phyloP scores from a whole-genome alignment of 2,113 vertebrate species.

The Oryzias javanicus region DNA sequence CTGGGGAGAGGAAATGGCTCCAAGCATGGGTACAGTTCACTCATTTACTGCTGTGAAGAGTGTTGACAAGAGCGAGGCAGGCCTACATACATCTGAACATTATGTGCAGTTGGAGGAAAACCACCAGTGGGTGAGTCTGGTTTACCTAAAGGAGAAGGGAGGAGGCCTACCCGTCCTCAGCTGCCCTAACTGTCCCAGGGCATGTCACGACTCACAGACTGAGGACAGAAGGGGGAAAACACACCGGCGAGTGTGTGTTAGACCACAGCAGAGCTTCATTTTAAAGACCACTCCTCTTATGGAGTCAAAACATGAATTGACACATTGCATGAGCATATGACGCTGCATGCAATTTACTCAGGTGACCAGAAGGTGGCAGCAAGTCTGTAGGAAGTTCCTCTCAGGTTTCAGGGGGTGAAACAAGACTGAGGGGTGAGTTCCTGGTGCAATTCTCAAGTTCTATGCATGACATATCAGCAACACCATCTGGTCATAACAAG shows the following conservation, averaged over 20 bases:
- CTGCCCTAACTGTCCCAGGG: constrained; percentile 79
- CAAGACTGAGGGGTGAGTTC: too few species aligned
- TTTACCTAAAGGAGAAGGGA: constrained; percentile 73
- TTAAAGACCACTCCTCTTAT: constrained; percentile 28
- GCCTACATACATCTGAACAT: background rate
- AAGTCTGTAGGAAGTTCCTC: constrained; percentile 8
- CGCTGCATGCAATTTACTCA: constrained; percentile 18
- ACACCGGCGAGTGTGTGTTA: constrained; percentile 69
- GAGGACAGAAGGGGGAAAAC: constrained; percentile 71
- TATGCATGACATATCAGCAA: too few species aligned
- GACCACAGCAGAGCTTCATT: constrained; percentile 26
- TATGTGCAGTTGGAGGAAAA: constrained; percentile 21
- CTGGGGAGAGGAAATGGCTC: too few species aligned
- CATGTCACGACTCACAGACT: constrained; percentile 81
- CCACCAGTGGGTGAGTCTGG: constrained; percentile 38
- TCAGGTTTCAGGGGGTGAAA: too few species aligned
- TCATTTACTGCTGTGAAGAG: background rate
- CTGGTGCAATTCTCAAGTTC: too few species aligned
- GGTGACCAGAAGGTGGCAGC: constrained; percentile 61
- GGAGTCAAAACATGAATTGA: constrained; percentile 15
- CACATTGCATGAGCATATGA: constrained; percentile 13
- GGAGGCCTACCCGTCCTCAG: constrained; percentile 67
- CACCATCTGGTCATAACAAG: too few species aligned
- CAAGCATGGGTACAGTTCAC: too few species aligned
- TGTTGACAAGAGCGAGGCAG: rapidly evolving